Evolutionary conservation across 2,797 vertebrate genomes (phyloP), one percentile per base, ranked within the genome.

Genomic region (Megalops cyprinoides): DNA sequence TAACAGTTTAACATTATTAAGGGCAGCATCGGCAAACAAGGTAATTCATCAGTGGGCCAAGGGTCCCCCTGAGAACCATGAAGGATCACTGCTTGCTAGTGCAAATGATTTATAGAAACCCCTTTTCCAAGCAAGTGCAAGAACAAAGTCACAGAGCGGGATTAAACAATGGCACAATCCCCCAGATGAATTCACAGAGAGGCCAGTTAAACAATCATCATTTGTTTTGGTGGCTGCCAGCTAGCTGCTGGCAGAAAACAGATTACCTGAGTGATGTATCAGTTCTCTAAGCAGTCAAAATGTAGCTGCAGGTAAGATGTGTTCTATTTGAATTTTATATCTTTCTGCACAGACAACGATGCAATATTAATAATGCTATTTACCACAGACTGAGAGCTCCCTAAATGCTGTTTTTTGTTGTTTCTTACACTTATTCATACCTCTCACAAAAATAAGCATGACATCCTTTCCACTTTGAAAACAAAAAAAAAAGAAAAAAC

Each of bases 1-100:
- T 77, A 77, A 77, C 76, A 77, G 39, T 60, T 69, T 77, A 77
- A 77, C 56, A 60, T 77, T 77, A 77, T 77, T 77, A 77, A 77
- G 34, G 42, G 9, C 44, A 8, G 42, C 44, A 25, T 23, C 15
- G 46, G 55, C 55, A 37, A 69, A 58, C 56, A 46, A 28, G 55
- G 39, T 28, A 60, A 77, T 77, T 44, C 34, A 25, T 8, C 34
- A 10, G 3, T 44, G 23, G 25, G 56, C 71, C 71, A 74, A 51
- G 25, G 44, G 44, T 28, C 73, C 51, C 51, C 31, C 51, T 77
- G 75, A 77, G 75, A 60, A 46, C 39, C 20, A 53, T 53, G n/a
- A 25, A 37, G 37, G 20, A 60, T 46, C 56, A 42, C 39, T 46
- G 34, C 55, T 44, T 34, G n/a, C 55, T 39, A n/a, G 20, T 34